Percentiles rank a stretch among this genome's conserved stretches.
phyloP scores from a whole-genome alignment of 1,140 invertebrate genomes.

The Heliconius hermathena region DNA sequence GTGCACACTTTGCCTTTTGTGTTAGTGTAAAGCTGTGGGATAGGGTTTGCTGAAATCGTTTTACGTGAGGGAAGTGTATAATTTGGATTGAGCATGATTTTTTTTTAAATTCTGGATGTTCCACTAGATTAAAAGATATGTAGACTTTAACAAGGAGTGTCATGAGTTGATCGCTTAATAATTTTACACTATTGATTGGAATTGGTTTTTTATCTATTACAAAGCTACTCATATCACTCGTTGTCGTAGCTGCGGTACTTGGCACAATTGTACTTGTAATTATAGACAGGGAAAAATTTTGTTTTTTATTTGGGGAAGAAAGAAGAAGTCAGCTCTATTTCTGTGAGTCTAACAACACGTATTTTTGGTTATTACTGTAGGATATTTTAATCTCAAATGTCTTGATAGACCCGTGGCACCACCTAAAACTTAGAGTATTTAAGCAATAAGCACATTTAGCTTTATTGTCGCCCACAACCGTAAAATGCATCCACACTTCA shows the following conservation, averaged over 20 bases:
- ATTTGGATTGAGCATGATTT: not conserved
- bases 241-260: not conserved
- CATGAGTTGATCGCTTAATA: not conserved
- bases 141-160: not conserved
- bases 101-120: not conserved
- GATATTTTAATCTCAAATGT: no score
- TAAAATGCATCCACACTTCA: no score
- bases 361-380: no score
- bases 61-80: not conserved
- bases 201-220: not conserved
- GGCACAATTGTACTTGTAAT: not conserved
- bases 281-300: not conserved
- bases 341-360: no score
- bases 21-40: not conserved
- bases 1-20: not conserved
- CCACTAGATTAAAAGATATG: no score
- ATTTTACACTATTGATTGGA: not conserved
- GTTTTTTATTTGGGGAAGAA: not conserved
- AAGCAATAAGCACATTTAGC: no score
- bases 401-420: no score
- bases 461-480: no score
- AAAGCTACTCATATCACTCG: not conserved
- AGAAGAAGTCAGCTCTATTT: no score
- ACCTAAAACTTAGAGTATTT: no score
- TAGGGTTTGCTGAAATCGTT: not conserved